Evolutionary conservation across 2,797 vertebrate species (phyloP), one percentile per base, ranked within the genome.

Genomic region (Alosa sapidissima): DNA sequence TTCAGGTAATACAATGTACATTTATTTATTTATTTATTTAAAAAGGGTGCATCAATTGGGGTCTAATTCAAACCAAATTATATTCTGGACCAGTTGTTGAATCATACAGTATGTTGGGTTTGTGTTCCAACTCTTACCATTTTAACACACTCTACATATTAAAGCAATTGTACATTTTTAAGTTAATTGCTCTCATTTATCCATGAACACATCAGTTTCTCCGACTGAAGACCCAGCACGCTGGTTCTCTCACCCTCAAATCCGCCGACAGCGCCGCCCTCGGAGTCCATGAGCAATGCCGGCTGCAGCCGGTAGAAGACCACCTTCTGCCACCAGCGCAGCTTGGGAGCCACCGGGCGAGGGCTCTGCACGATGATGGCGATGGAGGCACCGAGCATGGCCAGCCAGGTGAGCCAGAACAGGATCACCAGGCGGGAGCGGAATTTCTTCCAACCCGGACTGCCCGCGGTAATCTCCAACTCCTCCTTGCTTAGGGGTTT

Each of bases 321-420:
- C 0, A 92, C 62, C 84, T 82, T 94, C 90, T 95, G 95, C 95
- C 96, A 96, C 95, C 96, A 96, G 2, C 33, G 82, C 7, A 94
- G 93, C 11, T 84, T 81, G 0, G 87, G 88, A 0, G 28, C 86
- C 0, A 87, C 86, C 0, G 91, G 92, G n/a, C 90, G 86, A 0
- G 94, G 92, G 19, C 89, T 95, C 24, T 89, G 28, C 3, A 88
- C 58, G 0, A 96, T 81, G 68, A 95, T 90, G 28, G 87, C 84
- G 1, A 95, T 6, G 33, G 94, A 83, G 14, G 81, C 82, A 28
- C 87, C 89, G 2, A 96, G 90, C 84, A 95, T 90, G 41, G 90
- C 85, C 52, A 94, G 0, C 91, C 95, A 96, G 8, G 85, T 13
- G 48, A 93, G 0, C 91, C 94, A 95, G 90, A 96, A 95, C 24